Conservation (phyloP, 1,140 invertebrate genomes). For the Yoshiicerus persimilis region DNA sequence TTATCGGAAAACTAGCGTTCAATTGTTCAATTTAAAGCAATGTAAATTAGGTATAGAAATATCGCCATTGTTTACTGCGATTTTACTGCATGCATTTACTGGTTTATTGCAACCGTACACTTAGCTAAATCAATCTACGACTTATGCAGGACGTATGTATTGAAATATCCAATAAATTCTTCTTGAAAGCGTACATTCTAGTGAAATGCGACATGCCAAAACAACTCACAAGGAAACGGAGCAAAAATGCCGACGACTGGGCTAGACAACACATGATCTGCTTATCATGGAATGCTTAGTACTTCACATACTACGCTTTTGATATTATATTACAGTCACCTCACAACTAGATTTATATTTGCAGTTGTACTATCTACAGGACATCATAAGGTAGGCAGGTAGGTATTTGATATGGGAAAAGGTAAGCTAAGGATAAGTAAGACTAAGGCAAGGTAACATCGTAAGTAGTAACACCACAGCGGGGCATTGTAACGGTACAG, state of each 20-base stretch:
- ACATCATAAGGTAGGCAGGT: not conserved
- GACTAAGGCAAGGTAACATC: not conserved
- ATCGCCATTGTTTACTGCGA: too few species aligned
- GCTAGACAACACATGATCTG: not conserved
- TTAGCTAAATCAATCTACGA: not conserved
- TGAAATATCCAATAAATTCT: not conserved
- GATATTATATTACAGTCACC: too few species aligned
- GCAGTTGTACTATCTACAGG: not conserved
- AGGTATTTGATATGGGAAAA: not conserved
- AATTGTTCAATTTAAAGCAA: not conserved
- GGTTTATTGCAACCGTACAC: not conserved
- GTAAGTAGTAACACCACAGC: not conserved
- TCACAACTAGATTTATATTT: not conserved
- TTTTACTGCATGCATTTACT: not conserved
- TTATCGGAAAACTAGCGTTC: not conserved
- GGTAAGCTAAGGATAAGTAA: not conserved
- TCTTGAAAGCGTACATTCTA: not conserved
- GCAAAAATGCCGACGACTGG: not conserved
- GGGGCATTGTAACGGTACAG: constrained; percentile 5
- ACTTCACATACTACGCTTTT: too few species aligned
- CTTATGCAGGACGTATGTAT: not conserved
- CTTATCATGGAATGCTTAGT: not conserved
- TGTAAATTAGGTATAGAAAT: too few species aligned
- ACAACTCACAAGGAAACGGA: not conserved
- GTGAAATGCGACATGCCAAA: not conserved